Evolutionary conservation across 2,888 invertebrate species (phyloP).

Genomic region (Arctia plantaginis): DNA sequence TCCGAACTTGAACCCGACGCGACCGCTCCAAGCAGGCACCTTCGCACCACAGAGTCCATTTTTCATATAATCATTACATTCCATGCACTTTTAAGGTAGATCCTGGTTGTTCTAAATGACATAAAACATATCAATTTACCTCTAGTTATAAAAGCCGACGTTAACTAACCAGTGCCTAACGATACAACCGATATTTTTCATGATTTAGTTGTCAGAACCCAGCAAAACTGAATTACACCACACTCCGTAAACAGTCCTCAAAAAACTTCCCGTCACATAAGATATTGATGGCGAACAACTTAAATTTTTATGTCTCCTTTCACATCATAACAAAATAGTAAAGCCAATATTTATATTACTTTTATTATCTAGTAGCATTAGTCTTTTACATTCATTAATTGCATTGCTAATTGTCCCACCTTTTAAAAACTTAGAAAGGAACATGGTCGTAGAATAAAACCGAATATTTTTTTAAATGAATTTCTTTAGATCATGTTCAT

Average conservation of each 20-base stretch:
- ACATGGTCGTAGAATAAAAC: not conserved
- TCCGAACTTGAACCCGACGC: slow-evolving; percentile 54
- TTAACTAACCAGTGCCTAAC: not conserved
- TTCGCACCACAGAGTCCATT: slow-evolving; percentile 43
- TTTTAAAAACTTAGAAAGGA: not conserved
- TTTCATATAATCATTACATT: slow-evolving; percentile 65
- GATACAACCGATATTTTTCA: slow-evolving; percentile 20
- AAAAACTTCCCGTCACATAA: slow-evolving; percentile 19
- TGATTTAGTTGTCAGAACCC: not conserved
- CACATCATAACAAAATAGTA: slow-evolving; percentile 45
- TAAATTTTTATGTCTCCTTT: slow-evolving; percentile 39
- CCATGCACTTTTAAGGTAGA: slow-evolving; percentile 60
- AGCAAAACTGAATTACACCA: not conserved
- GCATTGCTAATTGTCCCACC: not conserved
- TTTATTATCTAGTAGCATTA: not conserved
- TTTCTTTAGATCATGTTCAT: slow-evolving; percentile 49
- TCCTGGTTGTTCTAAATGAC: slow-evolving; percentile 15
- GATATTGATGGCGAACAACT: slow-evolving; percentile 27
- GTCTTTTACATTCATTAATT: not conserved
- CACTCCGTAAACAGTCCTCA: not conserved
- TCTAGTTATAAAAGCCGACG: slow-evolving; percentile 3
- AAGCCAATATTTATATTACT: not conserved
- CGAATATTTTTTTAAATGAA: slow-evolving; percentile 36
- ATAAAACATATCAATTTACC: slow-evolving; percentile 17
- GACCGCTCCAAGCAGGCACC: slow-evolving; percentile 46